phyloP scores from a whole-genome alignment of 2,888 invertebrate species.

The Eupithecia pulchellata region DNA sequence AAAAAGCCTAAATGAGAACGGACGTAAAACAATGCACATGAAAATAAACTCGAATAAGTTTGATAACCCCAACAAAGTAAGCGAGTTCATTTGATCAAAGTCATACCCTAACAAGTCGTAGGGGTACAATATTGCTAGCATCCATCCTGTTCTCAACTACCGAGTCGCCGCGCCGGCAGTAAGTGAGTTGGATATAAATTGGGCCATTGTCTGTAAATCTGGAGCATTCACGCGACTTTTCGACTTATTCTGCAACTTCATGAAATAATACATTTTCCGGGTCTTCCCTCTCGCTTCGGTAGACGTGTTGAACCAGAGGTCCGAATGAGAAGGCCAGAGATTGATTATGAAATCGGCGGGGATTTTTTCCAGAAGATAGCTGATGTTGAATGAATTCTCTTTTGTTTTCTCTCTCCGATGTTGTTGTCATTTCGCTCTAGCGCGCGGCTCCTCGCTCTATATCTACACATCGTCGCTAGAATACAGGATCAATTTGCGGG shows the following conservation, averaged over 20 bases:
- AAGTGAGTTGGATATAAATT: conserved; percentile 85
- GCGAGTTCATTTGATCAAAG: conserved; percentile 27
- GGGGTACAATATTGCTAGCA: conserved; percentile 51
- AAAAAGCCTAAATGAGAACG: background rate
- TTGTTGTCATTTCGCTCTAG: conserved; percentile 70
- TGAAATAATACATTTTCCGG: conserved; percentile 58
- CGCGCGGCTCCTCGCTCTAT: conserved; percentile 69
- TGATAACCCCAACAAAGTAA: conserved; percentile 6
- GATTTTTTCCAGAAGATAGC: conserved; percentile 71
- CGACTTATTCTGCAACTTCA: conserved; percentile 72
- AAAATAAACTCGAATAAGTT: conserved; percentile 4
- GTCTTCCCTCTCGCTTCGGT: conserved; percentile 52
- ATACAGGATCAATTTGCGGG: conserved; percentile 78
- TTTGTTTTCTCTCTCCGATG: conserved; percentile 75
- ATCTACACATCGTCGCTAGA: conserved; percentile 68
- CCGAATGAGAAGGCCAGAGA: conserved; percentile 60
- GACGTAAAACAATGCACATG: background rate
- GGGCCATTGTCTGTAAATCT: conserved; percentile 85
- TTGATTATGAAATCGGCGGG: conserved; percentile 69
- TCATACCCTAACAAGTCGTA: conserved; percentile 19
- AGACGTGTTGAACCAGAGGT: conserved; percentile 45
- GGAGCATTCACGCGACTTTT: conserved; percentile 75
- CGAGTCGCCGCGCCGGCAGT: conserved; percentile 71
- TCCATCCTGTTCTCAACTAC: conserved; percentile 64
- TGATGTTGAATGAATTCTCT: conserved; percentile 77